These are phyloP conservation scores for Popillia japonica DNA, from an alignment of 1,140 invertebrate species.

Conservation along the genomic window DNA sequence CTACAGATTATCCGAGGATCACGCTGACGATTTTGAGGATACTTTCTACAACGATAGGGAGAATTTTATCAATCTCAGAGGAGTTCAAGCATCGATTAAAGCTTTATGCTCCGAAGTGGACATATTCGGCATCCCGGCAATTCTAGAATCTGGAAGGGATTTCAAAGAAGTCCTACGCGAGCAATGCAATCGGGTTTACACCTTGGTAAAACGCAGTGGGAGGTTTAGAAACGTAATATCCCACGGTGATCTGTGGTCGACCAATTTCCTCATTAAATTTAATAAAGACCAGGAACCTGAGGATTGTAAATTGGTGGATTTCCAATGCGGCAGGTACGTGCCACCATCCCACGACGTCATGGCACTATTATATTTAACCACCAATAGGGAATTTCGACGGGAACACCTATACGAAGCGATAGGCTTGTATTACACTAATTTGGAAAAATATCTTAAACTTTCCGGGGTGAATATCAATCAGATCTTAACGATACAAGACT, in stretches of 20 bases:
- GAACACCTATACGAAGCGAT: conserved; percentile 47
- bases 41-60: conserved; percentile 45
- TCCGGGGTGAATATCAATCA: conserved; percentile 42
- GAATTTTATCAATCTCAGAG: conserved; percentile 37
- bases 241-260: conserved; percentile 61
- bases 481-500: conserved; percentile 47
- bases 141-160: conserved; percentile 39
- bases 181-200: conserved; percentile 40
- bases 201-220: conserved; percentile 44
- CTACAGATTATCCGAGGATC: conserved; percentile 40
- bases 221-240: conserved; percentile 56
- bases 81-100: conserved; percentile 41
- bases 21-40: conserved; percentile 48
- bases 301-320: conserved; percentile 61
- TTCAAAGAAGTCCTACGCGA: conserved; percentile 40
- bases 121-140: conserved; percentile 42
- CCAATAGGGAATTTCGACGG: conserved; percentile 55
- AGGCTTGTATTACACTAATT: conserved; percentile 48
- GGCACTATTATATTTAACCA: conserved; percentile 59
- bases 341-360: conserved; percentile 63
- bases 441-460: conserved; percentile 46
- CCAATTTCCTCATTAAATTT: conserved; percentile 61
- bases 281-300: conserved; percentile 51
- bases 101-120: conserved; percentile 42
- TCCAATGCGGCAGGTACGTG: conserved; percentile 59